Conservation (phyloP, 1,140 invertebrate genomes). For the Drosophila guanche region DNA sequence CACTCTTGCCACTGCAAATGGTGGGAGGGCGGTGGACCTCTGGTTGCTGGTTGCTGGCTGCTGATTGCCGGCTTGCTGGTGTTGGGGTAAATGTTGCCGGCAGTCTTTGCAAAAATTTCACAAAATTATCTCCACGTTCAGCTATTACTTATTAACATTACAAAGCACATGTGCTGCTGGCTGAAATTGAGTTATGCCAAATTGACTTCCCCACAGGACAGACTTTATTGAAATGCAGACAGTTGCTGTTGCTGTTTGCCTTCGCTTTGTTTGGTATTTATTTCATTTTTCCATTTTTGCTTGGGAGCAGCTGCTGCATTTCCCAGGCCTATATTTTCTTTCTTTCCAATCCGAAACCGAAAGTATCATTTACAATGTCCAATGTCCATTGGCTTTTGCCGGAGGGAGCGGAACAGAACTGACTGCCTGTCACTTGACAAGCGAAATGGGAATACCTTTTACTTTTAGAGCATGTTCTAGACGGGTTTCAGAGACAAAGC, state of each 20-base stretch:
- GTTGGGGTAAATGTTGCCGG: constrained; percentile 32
- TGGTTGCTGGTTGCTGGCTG: constrained; percentile 26
- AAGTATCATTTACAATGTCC: constrained; percentile 51
- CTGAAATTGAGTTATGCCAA: constrained; percentile 68
- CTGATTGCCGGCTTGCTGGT: constrained; percentile 23
- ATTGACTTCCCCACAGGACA: constrained; percentile 57
- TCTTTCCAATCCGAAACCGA: background rate
- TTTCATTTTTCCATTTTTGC: constrained; percentile 24
- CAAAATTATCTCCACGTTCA: constrained; percentile 68
- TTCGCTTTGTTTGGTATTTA: constrained; percentile 42
- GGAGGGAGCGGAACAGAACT: too few species aligned
- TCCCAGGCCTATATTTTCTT: constrained; percentile 65
- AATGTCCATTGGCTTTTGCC: background rate
- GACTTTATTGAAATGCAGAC: constrained; percentile 69
- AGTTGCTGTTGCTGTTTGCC: constrained; percentile 50
- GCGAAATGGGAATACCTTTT: too few species aligned
- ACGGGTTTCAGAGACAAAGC: background rate
- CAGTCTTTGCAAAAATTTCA: constrained; percentile 54
- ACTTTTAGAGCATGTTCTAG: too few species aligned
- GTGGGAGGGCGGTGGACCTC: too few species aligned
- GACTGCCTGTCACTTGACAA: constrained; percentile 23
- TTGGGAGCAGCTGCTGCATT: constrained; percentile 59
- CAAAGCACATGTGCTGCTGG: constrained; percentile 60
- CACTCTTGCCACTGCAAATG: constrained; percentile 52
- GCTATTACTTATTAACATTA: constrained; percentile 73